A percentile compares a stretch with the other conserved stretches of the same genome.
phyloP scores from a whole-genome alignment of 2,888 invertebrate genomes.

The Heliconius ismenius region DNA sequence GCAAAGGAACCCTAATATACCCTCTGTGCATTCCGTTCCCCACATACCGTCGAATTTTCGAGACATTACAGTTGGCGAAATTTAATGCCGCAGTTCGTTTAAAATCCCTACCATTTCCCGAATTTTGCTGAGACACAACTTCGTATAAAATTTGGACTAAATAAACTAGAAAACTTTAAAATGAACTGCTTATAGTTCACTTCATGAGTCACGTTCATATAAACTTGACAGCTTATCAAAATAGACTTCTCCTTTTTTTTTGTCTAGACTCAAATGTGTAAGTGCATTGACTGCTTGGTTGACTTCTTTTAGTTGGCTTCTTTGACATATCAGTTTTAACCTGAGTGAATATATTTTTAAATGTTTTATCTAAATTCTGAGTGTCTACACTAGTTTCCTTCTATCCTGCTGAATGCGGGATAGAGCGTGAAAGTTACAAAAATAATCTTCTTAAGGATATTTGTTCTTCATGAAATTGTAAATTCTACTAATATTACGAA shows the following conservation, averaged over 20 bases:
- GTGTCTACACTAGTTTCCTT: not conserved
- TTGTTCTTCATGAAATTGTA: not conserved
- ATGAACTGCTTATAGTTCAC: not conserved
- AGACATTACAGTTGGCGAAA: not conserved
- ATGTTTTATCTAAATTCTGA: not conserved
- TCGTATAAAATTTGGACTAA: not conserved
- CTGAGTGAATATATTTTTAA: not conserved
- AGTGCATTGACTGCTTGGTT: conserved; percentile 8
- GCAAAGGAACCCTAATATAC: not conserved
- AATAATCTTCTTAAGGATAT: not conserved
- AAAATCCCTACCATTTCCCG: no score
- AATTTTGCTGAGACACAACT: no score
- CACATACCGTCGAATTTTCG: no score
- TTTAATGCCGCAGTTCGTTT: not conserved
- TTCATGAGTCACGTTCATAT: not conserved
- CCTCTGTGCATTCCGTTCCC: not conserved
- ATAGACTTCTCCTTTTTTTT: conserved; percentile 18
- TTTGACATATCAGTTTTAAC: not conserved
- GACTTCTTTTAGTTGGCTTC: conserved; percentile 8
- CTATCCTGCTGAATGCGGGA: not conserved
- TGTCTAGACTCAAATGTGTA: conserved; percentile 5
- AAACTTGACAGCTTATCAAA: conserved; percentile 20
- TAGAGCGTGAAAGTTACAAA: not conserved
- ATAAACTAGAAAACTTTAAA: not conserved
- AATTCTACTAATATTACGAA: not conserved